Conservation (phyloP, 2,797 vertebrate species). For the Oryzias sinensis region DNA sequence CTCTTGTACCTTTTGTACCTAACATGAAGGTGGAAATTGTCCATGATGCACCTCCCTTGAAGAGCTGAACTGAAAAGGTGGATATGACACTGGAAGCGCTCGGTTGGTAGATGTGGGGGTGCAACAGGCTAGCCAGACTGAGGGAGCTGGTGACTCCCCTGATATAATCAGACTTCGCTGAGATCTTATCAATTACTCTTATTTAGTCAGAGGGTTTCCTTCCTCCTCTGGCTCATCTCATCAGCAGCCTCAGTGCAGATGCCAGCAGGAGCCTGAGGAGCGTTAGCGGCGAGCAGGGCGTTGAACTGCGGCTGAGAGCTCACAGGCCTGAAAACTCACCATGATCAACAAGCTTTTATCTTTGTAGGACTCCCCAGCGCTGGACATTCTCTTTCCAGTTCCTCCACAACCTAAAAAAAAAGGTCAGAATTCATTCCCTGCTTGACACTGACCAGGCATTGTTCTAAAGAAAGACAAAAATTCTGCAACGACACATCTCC, state of each 20-base stretch:
- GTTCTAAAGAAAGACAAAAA: neutral
- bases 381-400: conserved; percentile 1
- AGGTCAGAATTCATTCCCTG: neutral
- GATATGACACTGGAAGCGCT: no score
- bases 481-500: neutral
- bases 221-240: conserved; percentile 39
- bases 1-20: no score
- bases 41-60: no score
- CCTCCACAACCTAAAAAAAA: neutral
- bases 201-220: conserved; percentile 13
- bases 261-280: conserved; percentile 31
- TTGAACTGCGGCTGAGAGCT: conserved; percentile 38
- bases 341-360: conserved; percentile 29
- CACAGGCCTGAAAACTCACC: conserved; percentile 36
- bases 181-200: no score
- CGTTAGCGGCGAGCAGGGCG: neutral
- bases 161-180: no score
- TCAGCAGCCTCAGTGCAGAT: conserved; percentile 38
- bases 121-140: no score
- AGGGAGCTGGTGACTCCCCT: no score
- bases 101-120: no score
- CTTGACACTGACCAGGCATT: conserved; percentile 2
- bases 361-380: neutral
- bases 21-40: no score
- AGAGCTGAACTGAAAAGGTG: no score